Evolutionary conservation across 2,797 vertebrate species (phyloP).

Genomic region (Aplochiton taeniatus): DNA sequence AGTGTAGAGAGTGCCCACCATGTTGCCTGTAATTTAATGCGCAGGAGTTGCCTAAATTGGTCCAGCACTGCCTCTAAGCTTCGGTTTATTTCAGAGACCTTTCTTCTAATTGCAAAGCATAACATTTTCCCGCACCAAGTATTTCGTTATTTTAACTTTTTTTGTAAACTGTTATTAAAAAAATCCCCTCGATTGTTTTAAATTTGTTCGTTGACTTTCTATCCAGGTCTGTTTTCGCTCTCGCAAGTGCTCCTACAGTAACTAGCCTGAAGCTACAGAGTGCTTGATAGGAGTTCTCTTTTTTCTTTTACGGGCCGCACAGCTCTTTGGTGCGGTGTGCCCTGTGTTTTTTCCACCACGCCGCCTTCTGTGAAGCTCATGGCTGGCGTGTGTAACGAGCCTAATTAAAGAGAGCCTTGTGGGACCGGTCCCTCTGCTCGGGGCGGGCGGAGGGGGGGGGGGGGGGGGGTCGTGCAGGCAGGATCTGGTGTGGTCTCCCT

Average conservation of each 20-base stretch:
- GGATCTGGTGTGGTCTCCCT: conserved; percentile 63
- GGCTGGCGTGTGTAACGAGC: conserved; percentile 52
- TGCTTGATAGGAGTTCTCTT: conserved; percentile 38
- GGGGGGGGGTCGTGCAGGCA: neutral
- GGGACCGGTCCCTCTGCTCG: conserved; percentile 30
- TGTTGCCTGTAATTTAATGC: neutral
- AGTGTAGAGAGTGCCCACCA: neutral
- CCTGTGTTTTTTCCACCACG: conserved; percentile 3
- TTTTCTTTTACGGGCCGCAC: conserved; percentile 32
- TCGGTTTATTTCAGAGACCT: conserved; percentile 3
- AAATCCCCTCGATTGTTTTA: too few relatives aligned
- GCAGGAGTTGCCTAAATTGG: neutral
- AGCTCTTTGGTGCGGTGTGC: conserved; percentile 16
- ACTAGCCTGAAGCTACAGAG: too few relatives aligned
- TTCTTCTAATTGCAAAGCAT: neutral
- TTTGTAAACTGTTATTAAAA: too few relatives aligned
- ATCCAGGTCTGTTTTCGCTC: conserved; percentile 16
- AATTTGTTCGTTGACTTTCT: conserved; percentile 34
- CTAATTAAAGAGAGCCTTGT: conserved; percentile 60
- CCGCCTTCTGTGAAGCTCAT: conserved; percentile 51
- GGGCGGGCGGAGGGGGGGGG: conserved; percentile 15
- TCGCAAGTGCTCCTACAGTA: neutral
- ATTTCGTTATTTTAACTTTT: too few relatives aligned
- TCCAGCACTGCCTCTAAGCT: neutral
- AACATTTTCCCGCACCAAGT: conserved; percentile 11